Conservation (phyloP, 2,888 invertebrate species). For the Bellardia pandia region DNA sequence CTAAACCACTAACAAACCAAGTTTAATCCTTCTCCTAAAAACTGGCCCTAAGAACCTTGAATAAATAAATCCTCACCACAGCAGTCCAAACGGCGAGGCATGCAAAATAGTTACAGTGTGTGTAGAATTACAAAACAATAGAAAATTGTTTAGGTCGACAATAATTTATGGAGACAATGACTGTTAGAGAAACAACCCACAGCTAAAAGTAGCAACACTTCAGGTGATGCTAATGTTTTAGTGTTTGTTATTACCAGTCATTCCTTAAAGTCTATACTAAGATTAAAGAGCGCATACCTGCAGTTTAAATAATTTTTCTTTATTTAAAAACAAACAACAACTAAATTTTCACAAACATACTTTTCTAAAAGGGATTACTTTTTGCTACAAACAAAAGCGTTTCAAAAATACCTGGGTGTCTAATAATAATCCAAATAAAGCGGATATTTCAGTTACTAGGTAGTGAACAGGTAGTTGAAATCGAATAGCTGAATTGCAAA, state of each 20-base stretch:
- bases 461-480: neutral
- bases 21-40: too few relatives aligned
- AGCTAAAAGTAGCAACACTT: conserved; percentile 23
- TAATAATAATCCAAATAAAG: neutral
- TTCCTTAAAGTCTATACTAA: conserved; percentile 36
- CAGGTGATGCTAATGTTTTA: conserved; percentile 15
- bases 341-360: neutral
- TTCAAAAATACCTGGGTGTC: conserved; percentile 27
- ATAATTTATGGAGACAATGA: neutral
- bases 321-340: neutral
- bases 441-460: neutral
- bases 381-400: neutral
- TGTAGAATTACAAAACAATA: neutral
- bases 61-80: conserved; percentile 53
- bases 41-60: too few relatives aligned
- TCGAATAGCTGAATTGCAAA: neutral
- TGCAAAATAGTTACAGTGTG: neutral
- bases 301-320: conserved; percentile 18
- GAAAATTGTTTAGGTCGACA: neutral
- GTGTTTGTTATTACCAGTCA: conserved; percentile 26
- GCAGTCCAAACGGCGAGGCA: conserved; percentile 21
- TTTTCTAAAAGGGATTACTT: neutral
- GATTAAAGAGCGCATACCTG: conserved; percentile 48
- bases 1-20: too few relatives aligned
- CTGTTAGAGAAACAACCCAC: conserved; percentile 51